phyloP scores from a whole-genome alignment of 1,140 invertebrate genomes.

The Drosophila subpulchrella region DNA sequence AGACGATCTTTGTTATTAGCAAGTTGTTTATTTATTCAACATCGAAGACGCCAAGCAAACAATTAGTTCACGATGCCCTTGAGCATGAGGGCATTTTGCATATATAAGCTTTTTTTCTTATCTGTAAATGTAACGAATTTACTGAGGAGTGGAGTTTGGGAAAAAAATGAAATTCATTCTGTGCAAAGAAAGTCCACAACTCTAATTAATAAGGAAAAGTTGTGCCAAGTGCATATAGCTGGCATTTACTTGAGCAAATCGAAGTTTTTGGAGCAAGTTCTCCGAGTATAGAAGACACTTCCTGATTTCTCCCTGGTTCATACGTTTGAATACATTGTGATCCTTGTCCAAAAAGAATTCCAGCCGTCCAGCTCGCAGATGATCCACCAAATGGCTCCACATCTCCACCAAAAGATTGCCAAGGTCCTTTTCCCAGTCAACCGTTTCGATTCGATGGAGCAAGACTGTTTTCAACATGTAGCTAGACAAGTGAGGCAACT shows the following conservation, averaged over 20 bases:
- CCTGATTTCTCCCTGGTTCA: neutral
- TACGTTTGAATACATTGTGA: constrained; percentile 35
- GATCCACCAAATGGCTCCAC: constrained; percentile 28
- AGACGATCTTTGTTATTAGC: neutral
- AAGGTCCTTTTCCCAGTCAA: constrained; percentile 26
- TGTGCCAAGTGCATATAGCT: neutral
- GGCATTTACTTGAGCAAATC: neutral
- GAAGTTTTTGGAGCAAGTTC: neutral
- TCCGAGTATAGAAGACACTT: constrained; percentile 4
- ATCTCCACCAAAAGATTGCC: constrained; percentile 18
- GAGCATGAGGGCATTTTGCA: neutral
- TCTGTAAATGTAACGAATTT: neutral
- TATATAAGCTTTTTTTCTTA: neutral
- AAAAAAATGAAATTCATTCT: neutral
- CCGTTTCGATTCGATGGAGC: constrained; percentile 13
- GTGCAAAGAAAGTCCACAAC: neutral
- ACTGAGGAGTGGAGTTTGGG: neutral
- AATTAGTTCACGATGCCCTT: neutral
- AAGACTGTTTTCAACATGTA: constrained; percentile 53
- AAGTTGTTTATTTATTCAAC: constrained; percentile 1
- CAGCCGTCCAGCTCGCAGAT: constrained; percentile 1
- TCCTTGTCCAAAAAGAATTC: constrained; percentile 27
- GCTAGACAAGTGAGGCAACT: constrained; percentile 30
- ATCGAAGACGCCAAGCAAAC: neutral
- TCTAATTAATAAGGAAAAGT: no score